These are phyloP conservation scores for Brachyhypopomus occidentalis DNA, from an alignment of 2,113 vertebrate genomes.

Conservation along the genomic window DNA sequence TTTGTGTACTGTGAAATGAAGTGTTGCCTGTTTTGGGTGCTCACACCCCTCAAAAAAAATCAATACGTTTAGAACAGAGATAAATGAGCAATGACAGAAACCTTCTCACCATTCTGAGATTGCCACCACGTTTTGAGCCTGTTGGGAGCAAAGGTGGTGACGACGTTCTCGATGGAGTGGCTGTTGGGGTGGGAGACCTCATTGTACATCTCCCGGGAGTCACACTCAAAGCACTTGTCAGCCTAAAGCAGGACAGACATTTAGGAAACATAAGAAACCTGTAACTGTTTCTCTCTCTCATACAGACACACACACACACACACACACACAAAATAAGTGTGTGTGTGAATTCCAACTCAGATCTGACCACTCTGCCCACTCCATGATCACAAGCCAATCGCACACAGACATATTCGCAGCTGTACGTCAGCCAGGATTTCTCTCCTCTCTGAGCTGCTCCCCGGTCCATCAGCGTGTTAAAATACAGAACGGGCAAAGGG, in stretches of 20 bases:
- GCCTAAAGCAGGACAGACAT: slow-evolving; percentile 76
- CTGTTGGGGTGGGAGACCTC: slow-evolving; percentile 77
- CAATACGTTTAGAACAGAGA: too few relatives aligned
- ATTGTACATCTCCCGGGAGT: slow-evolving; percentile 80
- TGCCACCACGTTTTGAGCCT: slow-evolving; percentile 98
- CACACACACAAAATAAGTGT: slow-evolving; percentile 1
- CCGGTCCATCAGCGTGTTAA: neutral
- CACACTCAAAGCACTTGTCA: slow-evolving; percentile 88
- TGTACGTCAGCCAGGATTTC: neutral
- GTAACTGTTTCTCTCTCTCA: neutral
- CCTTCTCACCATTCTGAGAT: slow-evolving; percentile 86
- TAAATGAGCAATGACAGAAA: neutral
- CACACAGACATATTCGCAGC: slow-evolving; percentile 15
- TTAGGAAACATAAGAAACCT: slow-evolving; percentile 32
- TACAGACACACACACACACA: slow-evolving; percentile 27
- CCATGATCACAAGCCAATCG: neutral
- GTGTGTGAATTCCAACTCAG: neutral
- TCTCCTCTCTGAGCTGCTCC: neutral
- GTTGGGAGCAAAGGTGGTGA: slow-evolving; percentile 90
- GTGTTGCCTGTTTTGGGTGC: too few relatives aligned
- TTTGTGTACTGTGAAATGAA: too few relatives aligned
- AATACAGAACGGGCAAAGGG: neutral
- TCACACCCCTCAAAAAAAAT: too few relatives aligned
- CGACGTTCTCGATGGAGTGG: slow-evolving; percentile 92
- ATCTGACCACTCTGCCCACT: neutral